Conservation (phyloP, 2,797 vertebrate species). For the Poeciliopsis gracilis region DNA sequence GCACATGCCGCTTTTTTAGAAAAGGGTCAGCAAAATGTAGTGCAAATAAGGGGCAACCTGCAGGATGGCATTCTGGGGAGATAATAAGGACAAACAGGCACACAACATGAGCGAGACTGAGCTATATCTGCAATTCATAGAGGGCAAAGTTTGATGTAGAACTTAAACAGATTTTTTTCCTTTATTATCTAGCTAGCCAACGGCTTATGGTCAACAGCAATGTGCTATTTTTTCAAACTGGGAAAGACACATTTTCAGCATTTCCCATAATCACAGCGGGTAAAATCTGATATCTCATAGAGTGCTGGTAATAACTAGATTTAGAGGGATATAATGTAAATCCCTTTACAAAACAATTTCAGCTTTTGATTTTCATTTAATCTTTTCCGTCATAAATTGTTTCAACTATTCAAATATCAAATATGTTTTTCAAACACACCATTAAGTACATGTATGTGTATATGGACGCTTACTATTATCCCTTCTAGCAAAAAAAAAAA, state of each 20-base stretch:
- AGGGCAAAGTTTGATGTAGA: conserved; percentile 37
- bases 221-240: conserved; percentile 40
- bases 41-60: conserved; percentile 55
- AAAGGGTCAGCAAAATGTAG: conserved; percentile 38
- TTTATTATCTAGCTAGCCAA: conserved; percentile 9
- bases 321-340: conserved; percentile 24
- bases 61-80: conserved; percentile 36
- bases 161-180: conserved; percentile 24
- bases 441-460: neutral
- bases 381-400: conserved; percentile 25
- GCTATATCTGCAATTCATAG: conserved; percentile 34
- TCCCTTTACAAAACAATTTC: neutral
- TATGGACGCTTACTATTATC: neutral
- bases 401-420: conserved; percentile 33
- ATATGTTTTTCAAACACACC: conserved; percentile 13
- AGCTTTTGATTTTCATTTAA: neutral
- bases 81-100: conserved; percentile 46
- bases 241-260: conserved; percentile 14
- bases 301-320: conserved; percentile 26
- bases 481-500: conserved; percentile 19
- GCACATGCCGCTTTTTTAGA: conserved; percentile 38
- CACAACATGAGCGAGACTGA: conserved; percentile 20
- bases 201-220: conserved; percentile 14
- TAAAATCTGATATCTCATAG: conserved; percentile 19
- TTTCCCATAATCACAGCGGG: conserved; percentile 29